Conservation (phyloP, 2,113 vertebrate species). For the Dasyornis broadbenti region DNA sequence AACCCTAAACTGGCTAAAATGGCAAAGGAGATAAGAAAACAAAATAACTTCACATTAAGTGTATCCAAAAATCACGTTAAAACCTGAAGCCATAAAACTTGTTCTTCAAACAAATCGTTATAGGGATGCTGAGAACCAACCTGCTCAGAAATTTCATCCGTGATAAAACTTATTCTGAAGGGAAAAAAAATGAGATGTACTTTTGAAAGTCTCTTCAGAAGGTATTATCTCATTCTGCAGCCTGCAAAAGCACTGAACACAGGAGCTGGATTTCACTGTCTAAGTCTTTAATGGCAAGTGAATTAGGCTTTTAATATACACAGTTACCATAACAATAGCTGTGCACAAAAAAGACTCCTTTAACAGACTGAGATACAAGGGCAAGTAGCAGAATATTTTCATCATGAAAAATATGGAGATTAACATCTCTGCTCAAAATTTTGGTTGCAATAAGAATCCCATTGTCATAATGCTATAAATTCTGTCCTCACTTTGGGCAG, state of each 20-base stretch:
- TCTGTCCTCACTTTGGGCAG: not conserved
- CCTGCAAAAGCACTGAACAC: not conserved
- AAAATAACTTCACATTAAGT: not conserved
- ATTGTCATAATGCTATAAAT: not conserved
- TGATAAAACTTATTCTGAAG: not conserved
- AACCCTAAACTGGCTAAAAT: not conserved
- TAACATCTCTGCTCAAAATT: not conserved
- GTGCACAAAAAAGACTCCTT: constrained; percentile 15
- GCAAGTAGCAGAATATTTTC: not conserved
- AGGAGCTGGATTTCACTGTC: not conserved
- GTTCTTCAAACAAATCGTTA: not conserved
- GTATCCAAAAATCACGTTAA: not conserved
- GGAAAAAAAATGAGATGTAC: not conserved
- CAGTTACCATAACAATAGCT: constrained; percentile 56
- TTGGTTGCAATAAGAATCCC: not conserved
- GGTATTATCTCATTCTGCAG: not conserved
- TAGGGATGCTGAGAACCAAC: not conserved
- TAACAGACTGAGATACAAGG: not conserved
- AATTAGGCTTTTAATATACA: constrained; percentile 45
- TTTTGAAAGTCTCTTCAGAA: not conserved
- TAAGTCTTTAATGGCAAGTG: not conserved
- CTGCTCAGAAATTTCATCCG: not conserved
- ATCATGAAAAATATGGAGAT: not conserved
- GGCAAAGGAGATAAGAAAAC: not conserved
- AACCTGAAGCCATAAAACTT: not conserved